Evolutionary conservation across 2,888 invertebrate genomes (phyloP).

Genomic region (Yponomeuta malinellus): DNA sequence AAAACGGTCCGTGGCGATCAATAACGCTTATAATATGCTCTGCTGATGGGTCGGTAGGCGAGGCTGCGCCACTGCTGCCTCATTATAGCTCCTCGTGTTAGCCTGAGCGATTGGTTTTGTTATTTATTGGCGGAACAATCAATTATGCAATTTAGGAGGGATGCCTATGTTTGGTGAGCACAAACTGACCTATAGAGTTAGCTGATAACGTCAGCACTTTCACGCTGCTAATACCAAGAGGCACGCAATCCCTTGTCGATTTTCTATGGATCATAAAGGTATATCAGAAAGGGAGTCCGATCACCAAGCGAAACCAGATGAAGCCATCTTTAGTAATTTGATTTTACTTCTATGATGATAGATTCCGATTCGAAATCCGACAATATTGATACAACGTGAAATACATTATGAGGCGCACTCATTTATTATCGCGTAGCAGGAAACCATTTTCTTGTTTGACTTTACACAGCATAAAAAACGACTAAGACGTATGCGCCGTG

Average conservation of each 20-base stretch:
- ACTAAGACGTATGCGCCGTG: background rate
- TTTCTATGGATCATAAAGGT: background rate
- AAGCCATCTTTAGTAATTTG: background rate
- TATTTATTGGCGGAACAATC: constrained; percentile 43
- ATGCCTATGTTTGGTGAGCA: background rate
- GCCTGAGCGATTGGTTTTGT: constrained; percentile 45
- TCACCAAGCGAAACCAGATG: background rate
- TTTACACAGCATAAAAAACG: constrained; percentile 5
- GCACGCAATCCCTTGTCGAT: background rate
- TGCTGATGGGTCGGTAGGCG: constrained; percentile 42
- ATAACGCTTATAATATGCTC: constrained; percentile 51
- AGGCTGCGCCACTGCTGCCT: constrained; percentile 40
- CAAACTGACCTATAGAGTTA: background rate
- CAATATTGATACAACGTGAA: constrained; percentile 9
- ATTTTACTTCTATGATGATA: background rate
- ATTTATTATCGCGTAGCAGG: constrained; percentile 23
- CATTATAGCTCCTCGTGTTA: constrained; percentile 53
- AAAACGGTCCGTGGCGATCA: constrained; percentile 44
- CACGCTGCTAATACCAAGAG: background rate
- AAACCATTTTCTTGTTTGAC: constrained; percentile 25
- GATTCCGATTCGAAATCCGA: background rate
- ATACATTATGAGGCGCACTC: constrained; percentile 10
- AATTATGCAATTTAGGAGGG: background rate
- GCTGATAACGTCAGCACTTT: background rate
- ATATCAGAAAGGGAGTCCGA: too few species aligned